These are phyloP conservation scores for Chamaea fasciata DNA, from an alignment of 2,113 vertebrate genomes.

Conservation along the genomic window DNA sequence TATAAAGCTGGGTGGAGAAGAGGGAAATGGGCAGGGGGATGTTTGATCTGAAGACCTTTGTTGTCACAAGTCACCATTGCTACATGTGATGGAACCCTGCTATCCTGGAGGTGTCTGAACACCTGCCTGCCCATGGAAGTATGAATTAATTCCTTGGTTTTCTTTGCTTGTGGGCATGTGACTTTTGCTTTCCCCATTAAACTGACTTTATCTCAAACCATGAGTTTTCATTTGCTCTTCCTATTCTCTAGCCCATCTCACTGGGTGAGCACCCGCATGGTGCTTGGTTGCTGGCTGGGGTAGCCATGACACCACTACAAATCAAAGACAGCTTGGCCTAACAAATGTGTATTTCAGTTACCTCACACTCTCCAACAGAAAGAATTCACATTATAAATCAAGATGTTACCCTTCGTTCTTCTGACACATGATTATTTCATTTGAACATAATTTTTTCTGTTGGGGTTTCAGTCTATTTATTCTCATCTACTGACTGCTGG, in stretches of 20 bases:
- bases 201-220: neutral
- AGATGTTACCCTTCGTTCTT: slow-evolving; percentile 44
- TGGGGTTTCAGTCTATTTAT: slow-evolving; percentile 54
- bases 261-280: too few relatives aligned
- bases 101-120: neutral
- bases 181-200: neutral
- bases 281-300: neutral
- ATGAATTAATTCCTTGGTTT: neutral
- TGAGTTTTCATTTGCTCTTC: neutral
- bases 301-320: neutral
- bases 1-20: neutral
- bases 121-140: neutral
- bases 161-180: neutral
- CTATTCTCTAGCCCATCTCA: neutral
- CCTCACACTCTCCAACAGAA: slow-evolving; percentile 22
- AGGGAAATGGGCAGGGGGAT: neutral
- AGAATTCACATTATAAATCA: slow-evolving; percentile 50
- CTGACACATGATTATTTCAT: slow-evolving; percentile 35
- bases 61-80: neutral
- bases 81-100: too few relatives aligned
- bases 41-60: neutral
- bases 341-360: slow-evolving; percentile 38
- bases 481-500: neutral
- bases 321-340: slow-evolving; percentile 37
- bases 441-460: slow-evolving; percentile 28